Conservation (phyloP, 2,888 invertebrate species). For the Dexiosoma caninum region DNA sequence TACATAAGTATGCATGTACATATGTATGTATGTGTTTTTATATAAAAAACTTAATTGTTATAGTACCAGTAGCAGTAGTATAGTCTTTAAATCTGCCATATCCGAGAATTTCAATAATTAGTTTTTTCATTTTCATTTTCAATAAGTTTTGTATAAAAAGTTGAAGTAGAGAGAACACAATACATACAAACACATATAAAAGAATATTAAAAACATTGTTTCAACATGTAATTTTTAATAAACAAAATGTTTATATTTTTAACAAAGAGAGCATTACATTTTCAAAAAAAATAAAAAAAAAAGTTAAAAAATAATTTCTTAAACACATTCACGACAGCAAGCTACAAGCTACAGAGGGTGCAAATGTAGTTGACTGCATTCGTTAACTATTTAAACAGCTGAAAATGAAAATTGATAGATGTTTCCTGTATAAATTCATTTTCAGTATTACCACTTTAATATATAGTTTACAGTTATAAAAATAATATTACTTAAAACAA, state of each 20-base stretch:
- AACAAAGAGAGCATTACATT: constrained; percentile 49
- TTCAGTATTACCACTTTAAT: no score
- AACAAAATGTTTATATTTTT: constrained; percentile 7
- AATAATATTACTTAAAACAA: no score
- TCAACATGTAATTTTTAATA: constrained; percentile 38
- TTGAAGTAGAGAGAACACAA: constrained; percentile 55
- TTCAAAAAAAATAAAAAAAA: constrained; percentile 12
- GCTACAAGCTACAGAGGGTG: no score
- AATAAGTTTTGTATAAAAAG: constrained; percentile 32
- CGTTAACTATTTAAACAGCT: no score
- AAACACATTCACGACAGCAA: no score
- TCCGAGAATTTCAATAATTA: constrained; percentile 52
- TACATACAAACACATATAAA: constrained; percentile 56
- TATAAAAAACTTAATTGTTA: constrained; percentile 31
- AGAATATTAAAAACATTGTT: constrained; percentile 38
- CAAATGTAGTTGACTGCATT: no score
- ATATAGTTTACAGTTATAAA: no score
- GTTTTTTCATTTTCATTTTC: constrained; percentile 1
- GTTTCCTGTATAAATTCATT: no score
- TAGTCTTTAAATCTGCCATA: constrained; percentile 64
- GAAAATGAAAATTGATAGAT: no score
- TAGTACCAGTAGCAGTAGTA: constrained; percentile 62
- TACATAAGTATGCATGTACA: background rate
- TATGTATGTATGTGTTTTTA: background rate
- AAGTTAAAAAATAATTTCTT: constrained; percentile 22